A percentile compares a stretch with the other conserved stretches of the same genome.
Evolutionary conservation across 92 coral and sea anemone genomes (phyloP).

Genomic region (Phymanthus crucifer): DNA sequence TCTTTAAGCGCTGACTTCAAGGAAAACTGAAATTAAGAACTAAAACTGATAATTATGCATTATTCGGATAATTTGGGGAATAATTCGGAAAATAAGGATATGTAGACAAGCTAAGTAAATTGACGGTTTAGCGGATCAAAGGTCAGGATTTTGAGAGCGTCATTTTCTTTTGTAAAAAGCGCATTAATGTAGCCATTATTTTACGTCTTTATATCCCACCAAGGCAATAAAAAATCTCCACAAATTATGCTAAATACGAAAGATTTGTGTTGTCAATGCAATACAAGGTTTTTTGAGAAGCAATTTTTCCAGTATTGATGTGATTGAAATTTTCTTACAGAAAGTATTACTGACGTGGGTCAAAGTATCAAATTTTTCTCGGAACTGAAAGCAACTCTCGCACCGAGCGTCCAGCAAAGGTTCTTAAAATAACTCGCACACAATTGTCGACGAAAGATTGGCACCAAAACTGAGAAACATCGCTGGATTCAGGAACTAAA

Average conservation of each 20-base stretch:
- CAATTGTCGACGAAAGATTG: not conserved
- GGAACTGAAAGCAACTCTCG: not conserved
- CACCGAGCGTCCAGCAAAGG: not conserved
- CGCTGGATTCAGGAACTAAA: not conserved
- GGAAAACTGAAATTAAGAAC: too few relatives aligned
- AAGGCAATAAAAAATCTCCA: too few relatives aligned
- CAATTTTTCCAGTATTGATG: not conserved
- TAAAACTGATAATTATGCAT: too few relatives aligned
- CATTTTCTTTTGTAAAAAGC: not conserved
- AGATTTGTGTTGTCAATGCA: not conserved
- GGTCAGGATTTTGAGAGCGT: not conserved
- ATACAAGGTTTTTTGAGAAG: not conserved
- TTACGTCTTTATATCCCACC: not conserved
- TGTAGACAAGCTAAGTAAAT: not conserved
- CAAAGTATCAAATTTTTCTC: conserved; percentile 3
- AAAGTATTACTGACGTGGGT: too few relatives aligned
- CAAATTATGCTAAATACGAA: too few relatives aligned
- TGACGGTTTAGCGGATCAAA: not conserved
- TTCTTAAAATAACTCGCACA: not conserved
- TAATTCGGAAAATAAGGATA: not conserved
- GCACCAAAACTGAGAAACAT: not conserved
- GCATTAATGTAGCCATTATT: not conserved
- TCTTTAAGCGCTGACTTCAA: not conserved
- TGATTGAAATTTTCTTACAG: too few relatives aligned
- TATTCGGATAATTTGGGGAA: not conserved